Base-by-base conservation (phyloP, 2,797 vertebrate species). In the Typhlichthys eigenmanni region DNA sequence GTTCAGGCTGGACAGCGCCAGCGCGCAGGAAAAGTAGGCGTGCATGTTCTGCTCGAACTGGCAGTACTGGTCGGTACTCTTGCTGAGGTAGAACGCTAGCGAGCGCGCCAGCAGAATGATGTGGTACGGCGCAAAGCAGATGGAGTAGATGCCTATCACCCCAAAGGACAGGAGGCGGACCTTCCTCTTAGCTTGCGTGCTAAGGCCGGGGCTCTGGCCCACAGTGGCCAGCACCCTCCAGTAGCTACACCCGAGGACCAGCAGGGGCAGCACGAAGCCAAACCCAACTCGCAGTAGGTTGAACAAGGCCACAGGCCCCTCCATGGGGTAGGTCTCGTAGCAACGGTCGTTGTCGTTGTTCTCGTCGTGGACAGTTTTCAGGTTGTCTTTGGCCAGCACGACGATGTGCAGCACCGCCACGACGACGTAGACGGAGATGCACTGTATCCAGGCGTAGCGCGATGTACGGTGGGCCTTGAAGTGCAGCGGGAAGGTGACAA, bases 41-140 rank as follows among this genome's bases (percentile, higher is more conserved):
- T 92, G 85, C 60, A 87, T 71, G 0, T 3, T 13, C 17, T 85
- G 55, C 60, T 94, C 93, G 34, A 93, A 92, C 2, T 0, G 0
- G 60, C 93, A 94, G 69, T 91, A 92, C 0, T 4, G 0, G 0
- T 0, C 0, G 0, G 0, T 0, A 4, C 54, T 0, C 0, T 43
- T 0, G 5, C 50, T 71, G 3, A 0, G 11, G 68, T 76, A 88
- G 62, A 80, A 91, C 11, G 80, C 75, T 0, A 93, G 46, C 0
- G 93, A 92, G 6, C 93, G 89, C 3, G 5, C 0, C 16, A 93
- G 70, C 50, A 94, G 79, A 53, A 92, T 69, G 34, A 94, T 54
- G 74, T 94, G 93, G 71, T 94, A 94, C 0, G 93, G 93, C 6
- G 92, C 92, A 10, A 91, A 94, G 75, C 93, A 94, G 58, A 93